phyloP scores from a whole-genome alignment of 2,888 invertebrate species.

The Eurytoma adleriae region DNA sequence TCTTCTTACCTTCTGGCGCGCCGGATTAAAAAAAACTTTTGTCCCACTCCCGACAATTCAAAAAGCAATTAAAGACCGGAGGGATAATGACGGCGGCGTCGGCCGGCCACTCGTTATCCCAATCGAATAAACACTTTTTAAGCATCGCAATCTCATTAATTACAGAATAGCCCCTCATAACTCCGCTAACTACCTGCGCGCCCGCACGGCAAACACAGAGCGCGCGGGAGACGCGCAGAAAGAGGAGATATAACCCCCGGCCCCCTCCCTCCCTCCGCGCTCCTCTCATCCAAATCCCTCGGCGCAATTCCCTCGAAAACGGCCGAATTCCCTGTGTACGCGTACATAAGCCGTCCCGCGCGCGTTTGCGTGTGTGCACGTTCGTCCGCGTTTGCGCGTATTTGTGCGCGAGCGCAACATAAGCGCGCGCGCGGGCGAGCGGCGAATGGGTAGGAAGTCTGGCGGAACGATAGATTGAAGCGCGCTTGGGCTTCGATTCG shows the following conservation, averaged over 20 bases:
- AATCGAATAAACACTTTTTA: slow-evolving; percentile 48
- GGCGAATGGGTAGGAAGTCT: slow-evolving; percentile 53
- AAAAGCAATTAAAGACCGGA: no score
- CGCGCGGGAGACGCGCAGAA: background rate
- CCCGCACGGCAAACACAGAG: slow-evolving; percentile 47
- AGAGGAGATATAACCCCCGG: background rate
- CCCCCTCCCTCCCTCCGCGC: background rate
- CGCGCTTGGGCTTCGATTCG: slow-evolving; percentile 24
- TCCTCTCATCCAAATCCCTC: slow-evolving; percentile 23
- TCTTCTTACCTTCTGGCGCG: no score
- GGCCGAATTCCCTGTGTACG: slow-evolving; percentile 4
- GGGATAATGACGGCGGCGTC: no score
- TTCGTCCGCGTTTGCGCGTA: background rate
- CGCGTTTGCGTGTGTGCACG: background rate
- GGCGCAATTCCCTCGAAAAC: slow-evolving; percentile 42
- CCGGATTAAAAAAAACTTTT: no score
- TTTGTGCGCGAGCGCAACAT: slow-evolving; percentile 26
- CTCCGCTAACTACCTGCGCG: slow-evolving; percentile 47
- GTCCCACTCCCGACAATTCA: no score
- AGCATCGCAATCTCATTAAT: slow-evolving; percentile 51
- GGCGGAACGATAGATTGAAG: slow-evolving; percentile 49
- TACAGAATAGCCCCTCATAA: slow-evolving; percentile 53
- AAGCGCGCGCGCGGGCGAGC: slow-evolving; percentile 18
- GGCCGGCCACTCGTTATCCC: slow-evolving; percentile 23
- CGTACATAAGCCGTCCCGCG: background rate